A percentile compares a stretch with the other conserved stretches of the same genome.
phyloP scores from a whole-genome alignment of 1,140 invertebrate species.

The Chymomyza costata region DNA sequence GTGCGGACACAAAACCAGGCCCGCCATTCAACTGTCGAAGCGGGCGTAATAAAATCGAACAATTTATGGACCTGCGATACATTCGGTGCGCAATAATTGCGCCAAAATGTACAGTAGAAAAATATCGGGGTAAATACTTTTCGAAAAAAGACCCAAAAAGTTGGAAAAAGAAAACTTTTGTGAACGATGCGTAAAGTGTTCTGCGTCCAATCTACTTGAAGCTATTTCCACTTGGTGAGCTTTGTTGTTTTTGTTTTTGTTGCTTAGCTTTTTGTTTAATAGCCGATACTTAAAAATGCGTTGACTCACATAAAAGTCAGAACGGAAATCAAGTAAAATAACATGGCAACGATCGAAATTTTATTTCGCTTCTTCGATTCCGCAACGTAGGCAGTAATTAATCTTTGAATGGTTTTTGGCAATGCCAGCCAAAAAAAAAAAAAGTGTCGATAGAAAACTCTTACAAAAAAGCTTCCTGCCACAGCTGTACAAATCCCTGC shows the following conservation, averaged over 20 bases:
- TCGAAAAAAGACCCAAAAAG: constrained; percentile 14
- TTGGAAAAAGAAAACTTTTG: constrained; percentile 10
- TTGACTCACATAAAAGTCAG: constrained; percentile 41
- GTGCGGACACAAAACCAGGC: too few relatives aligned
- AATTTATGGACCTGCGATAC: constrained; percentile 72
- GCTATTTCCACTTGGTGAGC: constrained; percentile 47
- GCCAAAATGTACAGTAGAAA: constrained; percentile 55
- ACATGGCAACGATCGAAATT: constrained; percentile 10
- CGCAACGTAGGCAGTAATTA: constrained; percentile 47
- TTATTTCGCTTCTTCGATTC: constrained; percentile 21
- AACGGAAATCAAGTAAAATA: constrained; percentile 8
- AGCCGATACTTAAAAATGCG: constrained; percentile 62
- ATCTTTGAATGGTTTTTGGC: constrained; percentile 26
- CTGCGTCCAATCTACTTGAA: constrained; percentile 17
- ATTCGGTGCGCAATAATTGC: constrained; percentile 72
- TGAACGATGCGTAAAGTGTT: constrained; percentile 4
- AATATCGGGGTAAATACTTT: constrained; percentile 13
- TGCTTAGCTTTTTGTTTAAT: constrained; percentile 70
- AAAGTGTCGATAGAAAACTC: too few relatives aligned
- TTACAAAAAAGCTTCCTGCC: too few relatives aligned
- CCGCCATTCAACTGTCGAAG: constrained; percentile 69
- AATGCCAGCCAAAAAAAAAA: background rate
- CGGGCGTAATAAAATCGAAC: constrained; percentile 73
- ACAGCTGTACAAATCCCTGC: too few relatives aligned
- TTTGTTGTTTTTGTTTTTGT: constrained; percentile 10